phyloP scores from a whole-genome alignment of 1,140 invertebrate genomes.

The Sinella curviseta region DNA sequence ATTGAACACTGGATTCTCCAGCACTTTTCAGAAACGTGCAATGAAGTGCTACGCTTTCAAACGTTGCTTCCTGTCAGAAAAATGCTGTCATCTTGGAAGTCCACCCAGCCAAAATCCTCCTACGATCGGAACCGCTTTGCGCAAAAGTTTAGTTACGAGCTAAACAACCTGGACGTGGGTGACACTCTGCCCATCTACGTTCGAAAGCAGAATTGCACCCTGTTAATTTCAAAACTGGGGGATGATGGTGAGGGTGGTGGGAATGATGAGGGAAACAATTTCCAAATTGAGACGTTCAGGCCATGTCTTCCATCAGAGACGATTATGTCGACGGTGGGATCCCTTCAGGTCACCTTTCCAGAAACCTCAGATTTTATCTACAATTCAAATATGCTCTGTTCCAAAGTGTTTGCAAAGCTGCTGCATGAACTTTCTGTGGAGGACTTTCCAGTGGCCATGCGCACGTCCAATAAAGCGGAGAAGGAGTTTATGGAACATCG shows the following conservation, averaged over 20 bases:
- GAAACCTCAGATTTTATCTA: not conserved
- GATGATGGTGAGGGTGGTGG: not conserved
- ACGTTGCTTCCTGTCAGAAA: not conserved
- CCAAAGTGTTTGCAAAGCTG: not conserved
- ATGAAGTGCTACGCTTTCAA: not conserved
- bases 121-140: not conserved
- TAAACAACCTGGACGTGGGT: not conserved
- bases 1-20: not conserved
- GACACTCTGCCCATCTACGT: not conserved
- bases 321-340: not conserved
- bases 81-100: not conserved
- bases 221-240: not conserved
- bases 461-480: not conserved
- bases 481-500: not conserved
- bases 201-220: not conserved
- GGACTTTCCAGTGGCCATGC: not conserved
- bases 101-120: not conserved
- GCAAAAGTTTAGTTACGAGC: not conserved
- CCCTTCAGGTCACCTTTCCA: not conserved
- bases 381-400: not conserved
- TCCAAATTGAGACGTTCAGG: not conserved
- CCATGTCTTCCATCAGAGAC: not conserved
- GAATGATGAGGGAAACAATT: not conserved
- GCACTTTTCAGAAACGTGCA: not conserved
- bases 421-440: not conserved